These are phyloP conservation scores for Halictus quadricinctus DNA, from an alignment of 2,888 invertebrate genomes.

Conservation along the genomic window DNA sequence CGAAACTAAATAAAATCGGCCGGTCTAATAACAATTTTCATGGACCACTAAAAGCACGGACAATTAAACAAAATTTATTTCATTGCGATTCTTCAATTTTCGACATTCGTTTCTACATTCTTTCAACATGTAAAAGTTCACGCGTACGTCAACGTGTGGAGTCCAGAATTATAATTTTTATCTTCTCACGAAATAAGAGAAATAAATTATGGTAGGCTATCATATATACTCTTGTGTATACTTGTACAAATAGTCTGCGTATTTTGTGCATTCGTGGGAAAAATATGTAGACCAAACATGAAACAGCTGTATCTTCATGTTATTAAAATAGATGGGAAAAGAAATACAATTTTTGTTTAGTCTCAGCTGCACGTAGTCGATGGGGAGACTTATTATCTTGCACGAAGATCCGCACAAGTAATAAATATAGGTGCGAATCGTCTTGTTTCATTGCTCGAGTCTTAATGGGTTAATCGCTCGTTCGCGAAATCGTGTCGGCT, in stretches of 20 bases:
- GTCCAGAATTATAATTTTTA: too few species aligned
- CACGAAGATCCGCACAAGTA: background rate
- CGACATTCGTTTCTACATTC: too few species aligned
- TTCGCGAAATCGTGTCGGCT: background rate
- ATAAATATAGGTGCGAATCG: background rate
- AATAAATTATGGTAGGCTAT: too few species aligned
- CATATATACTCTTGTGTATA: too few species aligned
- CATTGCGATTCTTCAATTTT: too few species aligned
- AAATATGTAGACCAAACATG: too few species aligned
- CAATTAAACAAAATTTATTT: background rate
- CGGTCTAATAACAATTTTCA: slow-evolving; percentile 41
- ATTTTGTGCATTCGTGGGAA: too few species aligned
- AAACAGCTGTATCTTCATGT: too few species aligned
- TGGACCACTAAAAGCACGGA: background rate
- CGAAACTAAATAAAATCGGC: slow-evolving; percentile 14
- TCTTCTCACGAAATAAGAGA: too few species aligned
- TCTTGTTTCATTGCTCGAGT: background rate
- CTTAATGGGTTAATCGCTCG: slow-evolving; percentile 8
- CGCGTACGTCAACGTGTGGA: too few species aligned
- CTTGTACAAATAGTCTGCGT: too few species aligned
- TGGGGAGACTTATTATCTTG: background rate
- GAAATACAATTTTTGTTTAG: background rate
- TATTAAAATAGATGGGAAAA: background rate
- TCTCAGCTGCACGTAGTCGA: background rate
- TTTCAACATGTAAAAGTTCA: too few species aligned